Evolutionary conservation across 2,113 vertebrate species (phyloP).

Genomic region (Poeciliopsis turrubarensis): DNA sequence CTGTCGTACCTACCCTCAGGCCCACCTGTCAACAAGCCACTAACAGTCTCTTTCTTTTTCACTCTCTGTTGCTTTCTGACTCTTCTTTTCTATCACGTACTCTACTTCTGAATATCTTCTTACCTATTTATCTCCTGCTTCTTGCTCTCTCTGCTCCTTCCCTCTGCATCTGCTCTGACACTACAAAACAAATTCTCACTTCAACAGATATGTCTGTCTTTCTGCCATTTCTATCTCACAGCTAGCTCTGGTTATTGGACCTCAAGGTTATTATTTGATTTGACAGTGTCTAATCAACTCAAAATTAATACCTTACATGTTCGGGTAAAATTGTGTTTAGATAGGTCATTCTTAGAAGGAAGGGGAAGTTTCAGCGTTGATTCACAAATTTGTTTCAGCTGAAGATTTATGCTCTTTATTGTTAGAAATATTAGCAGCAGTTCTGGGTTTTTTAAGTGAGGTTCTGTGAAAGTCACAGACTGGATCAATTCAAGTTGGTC

Average conservation of each 20-base stretch:
- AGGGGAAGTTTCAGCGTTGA: slow-evolving; percentile 19
- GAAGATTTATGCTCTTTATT: background rate
- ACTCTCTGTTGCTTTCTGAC: slow-evolving; percentile 54
- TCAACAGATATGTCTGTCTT: slow-evolving; percentile 37
- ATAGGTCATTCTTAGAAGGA: slow-evolving; percentile 43
- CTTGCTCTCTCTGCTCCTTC: slow-evolving; percentile 36
- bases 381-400: no score
- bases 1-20: slow-evolving; percentile 74
- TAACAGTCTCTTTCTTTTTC: slow-evolving; percentile 69
- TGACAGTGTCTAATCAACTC: slow-evolving; percentile 54
- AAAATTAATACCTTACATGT: slow-evolving; percentile 31
- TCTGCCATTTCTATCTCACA: slow-evolving; percentile 50
- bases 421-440: background rate
- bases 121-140: slow-evolving; percentile 58
- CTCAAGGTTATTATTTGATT: slow-evolving; percentile 51
- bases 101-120: slow-evolving; percentile 50
- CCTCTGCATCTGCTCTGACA: slow-evolving; percentile 41
- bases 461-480: background rate
- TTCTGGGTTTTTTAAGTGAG: background rate
- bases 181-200: slow-evolving; percentile 69
- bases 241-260: slow-evolving; percentile 45
- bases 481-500: no score
- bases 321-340: slow-evolving; percentile 30
- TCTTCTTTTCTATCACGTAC: slow-evolving; percentile 56
- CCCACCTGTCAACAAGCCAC: slow-evolving; percentile 74